Conservation (phyloP, 2,113 vertebrate species). For the Rattus norvegicus region DNA sequence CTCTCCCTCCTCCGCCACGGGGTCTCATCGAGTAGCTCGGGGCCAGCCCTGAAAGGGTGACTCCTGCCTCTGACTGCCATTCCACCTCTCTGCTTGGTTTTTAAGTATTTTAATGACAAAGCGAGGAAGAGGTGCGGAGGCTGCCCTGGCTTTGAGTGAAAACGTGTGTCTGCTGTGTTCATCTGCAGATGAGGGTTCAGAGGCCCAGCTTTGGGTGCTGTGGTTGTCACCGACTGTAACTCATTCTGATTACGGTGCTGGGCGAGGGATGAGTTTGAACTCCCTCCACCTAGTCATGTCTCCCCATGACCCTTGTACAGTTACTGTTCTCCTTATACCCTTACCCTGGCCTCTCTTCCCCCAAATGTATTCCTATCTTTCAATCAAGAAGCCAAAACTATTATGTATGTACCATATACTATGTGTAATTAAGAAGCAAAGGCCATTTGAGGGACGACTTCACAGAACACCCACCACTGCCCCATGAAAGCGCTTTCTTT, state of each 20-base stretch:
- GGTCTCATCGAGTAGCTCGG: background rate
- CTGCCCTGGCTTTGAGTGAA: constrained; percentile 32
- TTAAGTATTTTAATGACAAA: background rate
- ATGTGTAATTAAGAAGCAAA: constrained; percentile 1
- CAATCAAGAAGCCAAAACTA: background rate
- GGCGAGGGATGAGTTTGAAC: background rate
- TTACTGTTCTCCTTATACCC: background rate
- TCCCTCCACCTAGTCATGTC: background rate
- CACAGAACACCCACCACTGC: background rate
- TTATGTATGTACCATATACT: background rate
- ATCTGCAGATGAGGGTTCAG: background rate
- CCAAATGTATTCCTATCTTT: background rate
- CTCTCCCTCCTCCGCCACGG: background rate
- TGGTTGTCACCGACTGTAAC: background rate
- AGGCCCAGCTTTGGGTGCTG: background rate
- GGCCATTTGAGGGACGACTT: background rate
- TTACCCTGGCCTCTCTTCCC: background rate
- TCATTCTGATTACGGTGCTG: too few species aligned
- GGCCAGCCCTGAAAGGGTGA: too few species aligned
- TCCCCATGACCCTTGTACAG: background rate
- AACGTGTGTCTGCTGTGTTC: background rate
- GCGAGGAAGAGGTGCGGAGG: background rate
- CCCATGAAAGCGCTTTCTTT: background rate
- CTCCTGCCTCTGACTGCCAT: too few species aligned
- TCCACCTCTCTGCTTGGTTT: background rate